Conservation (phyloP, 2,113 vertebrate species). For the Lampris megalopsis region DNA sequence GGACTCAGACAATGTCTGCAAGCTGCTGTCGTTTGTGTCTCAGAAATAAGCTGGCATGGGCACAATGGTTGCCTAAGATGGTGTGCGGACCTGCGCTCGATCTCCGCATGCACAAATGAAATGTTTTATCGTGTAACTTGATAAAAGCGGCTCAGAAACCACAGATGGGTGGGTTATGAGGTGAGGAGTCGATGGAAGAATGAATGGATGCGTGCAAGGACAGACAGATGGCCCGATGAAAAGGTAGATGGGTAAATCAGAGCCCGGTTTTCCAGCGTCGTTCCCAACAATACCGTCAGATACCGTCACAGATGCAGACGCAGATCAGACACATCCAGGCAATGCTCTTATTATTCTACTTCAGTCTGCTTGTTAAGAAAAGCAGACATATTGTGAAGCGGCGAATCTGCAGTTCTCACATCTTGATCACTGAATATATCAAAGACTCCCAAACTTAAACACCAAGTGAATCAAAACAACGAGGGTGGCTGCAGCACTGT, state of each 20-base stretch:
- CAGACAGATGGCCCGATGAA: background rate
- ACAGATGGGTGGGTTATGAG: background rate
- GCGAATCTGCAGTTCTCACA: slow-evolving; percentile 12
- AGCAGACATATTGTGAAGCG: slow-evolving; percentile 1
- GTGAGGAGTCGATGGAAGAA: background rate
- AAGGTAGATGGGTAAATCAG: slow-evolving; percentile 34
- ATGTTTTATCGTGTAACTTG: slow-evolving; percentile 31
- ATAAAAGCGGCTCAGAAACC: slow-evolving; percentile 48
- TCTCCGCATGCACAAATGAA: slow-evolving; percentile 49
- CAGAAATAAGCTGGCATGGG: slow-evolving; percentile 53
- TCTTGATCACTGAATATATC: slow-evolving; percentile 27
- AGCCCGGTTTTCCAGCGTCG: slow-evolving; percentile 29
- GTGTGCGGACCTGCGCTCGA: slow-evolving; percentile 37
- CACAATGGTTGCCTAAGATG: slow-evolving; percentile 49
- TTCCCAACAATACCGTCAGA: slow-evolving; percentile 34
- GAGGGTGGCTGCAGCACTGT: background rate
- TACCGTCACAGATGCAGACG: slow-evolving; percentile 10
- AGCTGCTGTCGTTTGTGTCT: slow-evolving; percentile 60
- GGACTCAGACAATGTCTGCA: slow-evolving; percentile 71
- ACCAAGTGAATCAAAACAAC: slow-evolving; percentile 19
- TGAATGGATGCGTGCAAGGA: slow-evolving; percentile 8
- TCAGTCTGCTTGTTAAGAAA: slow-evolving; percentile 3
- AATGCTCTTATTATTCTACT: slow-evolving; percentile 19
- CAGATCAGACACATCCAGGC: slow-evolving; percentile 8
- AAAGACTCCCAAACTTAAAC: slow-evolving; percentile 17